A percentile compares a stretch with the other conserved stretches of the same genome.
Evolutionary conservation across 2,888 invertebrate genomes (phyloP).

Genomic region (Caenorhabditis sp.): DNA sequence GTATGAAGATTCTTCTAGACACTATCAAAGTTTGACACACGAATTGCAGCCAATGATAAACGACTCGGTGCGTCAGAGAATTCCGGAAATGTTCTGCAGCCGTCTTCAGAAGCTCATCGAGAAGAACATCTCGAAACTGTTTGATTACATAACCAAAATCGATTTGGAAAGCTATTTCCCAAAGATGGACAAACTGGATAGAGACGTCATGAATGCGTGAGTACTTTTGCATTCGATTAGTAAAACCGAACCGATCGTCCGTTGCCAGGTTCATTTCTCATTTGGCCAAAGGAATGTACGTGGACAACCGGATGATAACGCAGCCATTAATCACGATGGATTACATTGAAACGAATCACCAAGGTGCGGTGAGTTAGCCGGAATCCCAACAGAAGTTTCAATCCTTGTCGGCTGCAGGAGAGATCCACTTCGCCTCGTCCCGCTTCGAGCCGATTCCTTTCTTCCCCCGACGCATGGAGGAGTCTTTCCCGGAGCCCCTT

Average conservation of each 20-base stretch:
- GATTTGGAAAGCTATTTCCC: slow-evolving; percentile 72
- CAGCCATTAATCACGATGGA: slow-evolving; percentile 74
- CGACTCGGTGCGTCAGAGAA: slow-evolving; percentile 72
- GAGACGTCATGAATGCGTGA: slow-evolving; percentile 45
- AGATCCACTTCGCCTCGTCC: slow-evolving; percentile 67
- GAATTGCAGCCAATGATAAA: slow-evolving; percentile 75
- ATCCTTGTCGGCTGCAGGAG: slow-evolving; percentile 72
- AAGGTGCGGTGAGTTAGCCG: slow-evolving; percentile 60
- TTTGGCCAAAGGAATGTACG: slow-evolving; percentile 71
- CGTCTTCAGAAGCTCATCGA: slow-evolving; percentile 74
- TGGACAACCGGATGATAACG: slow-evolving; percentile 74
- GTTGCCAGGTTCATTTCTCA: slow-evolving; percentile 73
- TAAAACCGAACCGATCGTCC: background rate
- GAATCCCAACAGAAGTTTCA: background rate
- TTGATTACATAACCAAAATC: slow-evolving; percentile 67
- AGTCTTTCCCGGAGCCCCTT: slow-evolving; percentile 46
- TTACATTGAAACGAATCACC: slow-evolving; percentile 76
- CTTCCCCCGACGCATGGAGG: slow-evolving; percentile 70
- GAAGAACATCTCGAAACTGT: slow-evolving; percentile 73
- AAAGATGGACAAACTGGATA: slow-evolving; percentile 21
- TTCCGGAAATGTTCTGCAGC: slow-evolving; percentile 74
- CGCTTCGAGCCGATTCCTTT: slow-evolving; percentile 72
- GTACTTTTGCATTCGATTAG: background rate
- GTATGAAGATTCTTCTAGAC: no score
- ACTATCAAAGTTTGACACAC: no score